Percentiles rank a stretch among this genome's conserved stretches.
These are phyloP conservation scores for Cybosia mesomella DNA, from an alignment of 2,888 invertebrate genomes.

Conservation along the genomic window DNA sequence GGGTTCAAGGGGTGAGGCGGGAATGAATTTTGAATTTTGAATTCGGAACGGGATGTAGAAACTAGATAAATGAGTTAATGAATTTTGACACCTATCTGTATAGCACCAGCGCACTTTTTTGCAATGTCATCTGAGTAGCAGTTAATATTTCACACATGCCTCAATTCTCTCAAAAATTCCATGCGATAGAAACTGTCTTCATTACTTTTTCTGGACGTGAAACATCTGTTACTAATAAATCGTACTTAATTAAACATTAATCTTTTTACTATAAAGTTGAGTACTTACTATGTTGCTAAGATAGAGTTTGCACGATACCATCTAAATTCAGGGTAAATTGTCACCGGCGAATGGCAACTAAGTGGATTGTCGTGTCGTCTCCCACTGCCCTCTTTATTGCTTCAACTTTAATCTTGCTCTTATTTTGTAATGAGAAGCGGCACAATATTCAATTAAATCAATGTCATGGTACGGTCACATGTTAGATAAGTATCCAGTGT, in stretches of 20 bases:
- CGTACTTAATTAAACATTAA: conserved; percentile 58
- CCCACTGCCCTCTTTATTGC: conserved; percentile 67
- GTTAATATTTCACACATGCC: neutral
- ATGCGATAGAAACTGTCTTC: neutral
- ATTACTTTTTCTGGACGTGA: conserved; percentile 15
- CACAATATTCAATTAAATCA: conserved; percentile 63
- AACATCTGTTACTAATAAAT: conserved; percentile 51
- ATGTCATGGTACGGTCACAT: conserved; percentile 48
- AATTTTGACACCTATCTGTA: too few relatives aligned
- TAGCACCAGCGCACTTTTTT: too few relatives aligned
- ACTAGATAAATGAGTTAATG: too few relatives aligned
- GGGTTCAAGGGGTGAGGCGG: too few relatives aligned
- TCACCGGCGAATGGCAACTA: conserved; percentile 59
- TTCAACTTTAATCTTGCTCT: conserved; percentile 58
- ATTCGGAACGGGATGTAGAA: too few relatives aligned
- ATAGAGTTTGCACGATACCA: conserved; percentile 40
- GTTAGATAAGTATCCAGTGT: conserved; percentile 52
- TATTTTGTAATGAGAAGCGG: conserved; percentile 67
- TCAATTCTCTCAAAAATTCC: neutral
- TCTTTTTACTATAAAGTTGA: conserved; percentile 58
- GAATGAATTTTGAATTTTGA: too few relatives aligned
- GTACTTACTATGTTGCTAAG: conserved; percentile 46
- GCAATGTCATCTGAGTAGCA: neutral
- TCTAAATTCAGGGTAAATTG: conserved; percentile 61
- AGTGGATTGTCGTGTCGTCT: conserved; percentile 74